Base-by-base conservation (phyloP, 2,797 vertebrate genomes). In the Atherinosoma microstoma region DNA sequence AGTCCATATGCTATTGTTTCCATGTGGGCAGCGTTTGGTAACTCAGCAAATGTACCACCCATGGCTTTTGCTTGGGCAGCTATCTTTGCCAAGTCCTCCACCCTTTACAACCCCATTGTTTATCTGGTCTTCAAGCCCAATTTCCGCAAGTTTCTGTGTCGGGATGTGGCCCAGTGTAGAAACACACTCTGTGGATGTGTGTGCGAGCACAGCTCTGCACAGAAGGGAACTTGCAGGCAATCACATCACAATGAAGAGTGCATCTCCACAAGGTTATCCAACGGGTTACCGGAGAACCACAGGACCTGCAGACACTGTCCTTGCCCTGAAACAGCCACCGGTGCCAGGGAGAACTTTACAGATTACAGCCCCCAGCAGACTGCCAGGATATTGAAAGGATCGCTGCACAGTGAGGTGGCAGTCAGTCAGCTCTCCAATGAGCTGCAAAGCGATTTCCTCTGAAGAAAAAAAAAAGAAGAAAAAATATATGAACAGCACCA, bases 31-130 rank as follows among this genome's bases (percentile, higher is more conserved):
- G 92, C 92, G 0, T 94, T 96, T 0, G 90, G 93, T 2, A 85
- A 94, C 0, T 54, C 93, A 60, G 57, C 70, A 29, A 73, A 66
- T 35, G 90, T 96, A 29, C 96, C 96, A 0, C 93, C 91, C 0
- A 89, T 96, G 85, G 95, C 94, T 47, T 96, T 96, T 0, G 96
- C 96, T 75, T 45, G 95, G 63, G 95, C 95, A 0, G 94, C 96
- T 0, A 86, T 90, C 49, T 95, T 94, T 73, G 95, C 96, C 82
- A 96, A 96, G 84, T 96, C 96, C 74, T 97, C 96, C 0, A 96
- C 95, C 0, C 92, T 96, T 85, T 96, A 96, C 90, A 96, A 96
- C 85, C 96, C 96, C 0, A 80, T 96, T 64, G 87, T 95, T 60
- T 95, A 95, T 78, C 91, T 97, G 88, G 85, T 94, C 24, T 92